These are phyloP conservation scores for Alethe castanea DNA, from an alignment of 2,113 vertebrate species.

Conservation along the genomic window DNA sequence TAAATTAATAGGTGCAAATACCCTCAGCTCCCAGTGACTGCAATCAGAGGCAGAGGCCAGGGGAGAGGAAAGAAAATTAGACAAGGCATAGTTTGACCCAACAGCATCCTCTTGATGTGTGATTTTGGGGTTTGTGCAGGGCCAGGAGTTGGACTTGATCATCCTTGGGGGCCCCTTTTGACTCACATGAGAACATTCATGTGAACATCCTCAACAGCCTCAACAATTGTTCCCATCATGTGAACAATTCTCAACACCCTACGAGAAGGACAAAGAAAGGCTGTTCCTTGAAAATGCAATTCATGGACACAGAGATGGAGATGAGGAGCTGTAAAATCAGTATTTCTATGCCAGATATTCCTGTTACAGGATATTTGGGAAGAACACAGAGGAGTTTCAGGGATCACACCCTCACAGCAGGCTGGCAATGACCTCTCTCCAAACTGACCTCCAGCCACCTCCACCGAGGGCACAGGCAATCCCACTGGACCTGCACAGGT, in stretches of 20 bases:
- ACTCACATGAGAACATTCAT: too few species aligned
- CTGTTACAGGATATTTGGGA: not conserved
- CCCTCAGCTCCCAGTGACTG: not conserved
- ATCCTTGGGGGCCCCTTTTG: too few species aligned
- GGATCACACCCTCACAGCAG: not conserved
- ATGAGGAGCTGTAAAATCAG: not conserved
- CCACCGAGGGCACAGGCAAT: not conserved
- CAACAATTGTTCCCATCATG: too few species aligned
- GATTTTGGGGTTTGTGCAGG: not conserved
- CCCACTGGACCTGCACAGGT: not conserved
- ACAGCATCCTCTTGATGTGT: not conserved
- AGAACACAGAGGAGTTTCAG: not conserved
- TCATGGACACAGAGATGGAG: not conserved
- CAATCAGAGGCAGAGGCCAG: not conserved
- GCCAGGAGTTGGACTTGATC: not conserved
- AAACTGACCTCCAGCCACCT: not conserved
- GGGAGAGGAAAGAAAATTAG: not conserved
- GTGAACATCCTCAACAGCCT: too few species aligned
- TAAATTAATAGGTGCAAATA: constrained; percentile 1
- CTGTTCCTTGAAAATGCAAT: not conserved
- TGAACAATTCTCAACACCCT: not conserved
- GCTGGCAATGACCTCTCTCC: not conserved
- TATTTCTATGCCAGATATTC: not conserved
- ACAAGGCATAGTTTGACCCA: accelerated
- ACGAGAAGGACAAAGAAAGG: not conserved